Evolutionary conservation across 2,888 invertebrate genomes (phyloP), one percentile per base, ranked within the genome.

Genomic region (Polydrusus tereticollis): DNA sequence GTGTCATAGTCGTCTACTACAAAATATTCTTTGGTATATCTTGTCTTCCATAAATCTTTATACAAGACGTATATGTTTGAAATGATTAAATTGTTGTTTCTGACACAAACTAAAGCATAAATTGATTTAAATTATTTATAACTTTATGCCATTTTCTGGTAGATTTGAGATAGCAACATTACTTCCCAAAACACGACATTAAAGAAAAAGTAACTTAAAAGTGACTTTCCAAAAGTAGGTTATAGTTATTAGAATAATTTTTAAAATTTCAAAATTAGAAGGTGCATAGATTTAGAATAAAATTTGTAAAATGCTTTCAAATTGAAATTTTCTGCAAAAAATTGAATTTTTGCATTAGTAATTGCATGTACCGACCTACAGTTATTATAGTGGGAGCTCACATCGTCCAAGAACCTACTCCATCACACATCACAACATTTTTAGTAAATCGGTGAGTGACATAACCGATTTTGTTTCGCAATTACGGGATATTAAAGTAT

Each of bases 291-390:
- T 12, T 41, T 69, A 68, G 69, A 58, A 47, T 58, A 83, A 84
- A 83, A 83, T 81, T 82, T 79, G 79, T 82, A 82, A 82, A 82
- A 81, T 69, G 71, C 60, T 70, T 71, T 52, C 47, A 26, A 10
- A 5, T 36, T 36, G 6, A 10, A 36, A 29, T 4, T n/a, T 36
- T 36, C n/a, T 3, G n/a, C n/a, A n/a, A n/a, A n/a, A n/a, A n/a
- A n/a, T n/a, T n/a, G n/a, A n/a, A n/a, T n/a, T n/a, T n/a, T n/a
- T n/a, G n/a, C n/a, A n/a, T n/a, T n/a, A n/a, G n/a, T n/a, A n/a
- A n/a, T n/a, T n/a, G n/a, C n/a, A n/a, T n/a, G n/a, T n/a, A n/a
- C n/a, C n/a, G n/a, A n/a, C n/a, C n/a, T n/a, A n/a, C n/a, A n/a
- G n/a, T n/a, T n/a, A n/a, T n/a, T n/a, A n/a, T n/a, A n/a, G n/a